phyloP scores from a whole-genome alignment of 2,888 invertebrate species.

The Rambutsinella grinnellia region DNA sequence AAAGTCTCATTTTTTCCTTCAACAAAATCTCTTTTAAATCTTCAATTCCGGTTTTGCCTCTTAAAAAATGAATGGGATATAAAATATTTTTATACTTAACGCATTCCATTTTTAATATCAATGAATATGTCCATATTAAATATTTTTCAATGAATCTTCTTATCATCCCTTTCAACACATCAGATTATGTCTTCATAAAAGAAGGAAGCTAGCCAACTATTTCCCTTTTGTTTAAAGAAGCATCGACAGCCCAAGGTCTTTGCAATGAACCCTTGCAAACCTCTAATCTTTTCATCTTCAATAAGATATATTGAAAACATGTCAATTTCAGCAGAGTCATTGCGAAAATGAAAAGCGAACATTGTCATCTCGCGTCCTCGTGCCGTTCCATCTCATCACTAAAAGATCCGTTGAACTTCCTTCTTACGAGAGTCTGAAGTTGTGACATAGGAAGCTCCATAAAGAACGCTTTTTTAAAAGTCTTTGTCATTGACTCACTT shows the following conservation, averaged over 20 bases:
- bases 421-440: background rate
- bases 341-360: background rate
- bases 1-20: background rate
- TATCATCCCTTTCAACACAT: no score
- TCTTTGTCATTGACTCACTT: conserved; percentile 56
- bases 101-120: no score
- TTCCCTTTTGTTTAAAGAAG: conserved; percentile 45
- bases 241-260: conserved; percentile 52
- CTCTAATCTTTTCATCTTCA: background rate
- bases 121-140: no score
- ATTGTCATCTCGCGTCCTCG: conserved; percentile 17
- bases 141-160: no score
- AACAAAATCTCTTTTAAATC: background rate
- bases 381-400: conserved; percentile 5
- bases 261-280: conserved; percentile 22
- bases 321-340: background rate
- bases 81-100: no score
- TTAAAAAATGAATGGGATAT: background rate
- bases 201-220: conserved; percentile 46
- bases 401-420: conserved; percentile 33
- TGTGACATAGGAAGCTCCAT: background rate
- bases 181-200: no score
- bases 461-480: conserved; percentile 9
- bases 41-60: background rate
- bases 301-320: background rate